These are phyloP conservation scores for Aelia acuminata DNA, from an alignment of 2,888 invertebrate genomes.

Conservation along the genomic window DNA sequence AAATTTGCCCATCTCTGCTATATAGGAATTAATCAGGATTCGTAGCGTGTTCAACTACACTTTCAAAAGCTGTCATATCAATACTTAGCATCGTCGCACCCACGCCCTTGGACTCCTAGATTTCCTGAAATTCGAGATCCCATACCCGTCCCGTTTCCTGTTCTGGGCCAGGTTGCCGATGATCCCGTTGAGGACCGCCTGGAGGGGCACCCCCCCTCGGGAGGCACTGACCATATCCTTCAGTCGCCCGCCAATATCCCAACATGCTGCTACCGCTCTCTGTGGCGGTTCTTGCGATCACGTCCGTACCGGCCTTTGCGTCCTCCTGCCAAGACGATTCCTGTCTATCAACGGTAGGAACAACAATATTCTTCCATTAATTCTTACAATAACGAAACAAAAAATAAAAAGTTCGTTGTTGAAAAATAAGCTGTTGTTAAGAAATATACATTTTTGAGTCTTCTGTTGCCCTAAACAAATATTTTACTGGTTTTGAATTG, in stretches of 20 bases:
- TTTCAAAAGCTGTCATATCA: too few relatives aligned
- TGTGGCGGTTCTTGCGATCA: neutral
- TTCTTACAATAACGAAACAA: neutral
- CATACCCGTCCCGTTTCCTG: neutral
- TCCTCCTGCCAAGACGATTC: neutral
- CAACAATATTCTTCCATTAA: constrained; percentile 4
- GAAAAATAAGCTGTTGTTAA: neutral
- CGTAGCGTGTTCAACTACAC: too few relatives aligned
- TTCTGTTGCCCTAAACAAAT: neutral
- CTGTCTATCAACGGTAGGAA: constrained; percentile 39
- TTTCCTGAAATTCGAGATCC: too few relatives aligned
- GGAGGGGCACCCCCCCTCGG: neutral
- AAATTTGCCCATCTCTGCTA: too few relatives aligned
- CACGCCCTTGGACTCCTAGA: neutral
- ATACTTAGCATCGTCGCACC: too few relatives aligned
- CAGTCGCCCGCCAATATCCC: neutral
- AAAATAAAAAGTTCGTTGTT: neutral
- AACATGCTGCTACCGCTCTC: neutral
- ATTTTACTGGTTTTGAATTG: neutral
- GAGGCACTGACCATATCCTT: neutral
- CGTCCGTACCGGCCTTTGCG: neutral
- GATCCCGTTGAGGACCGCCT: neutral
- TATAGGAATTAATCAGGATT: too few relatives aligned
- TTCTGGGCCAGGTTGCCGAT: neutral
- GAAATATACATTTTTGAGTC: neutral